Conservation (phyloP, 2,113 vertebrate genomes). For the Dipodomys spectabilis region DNA sequence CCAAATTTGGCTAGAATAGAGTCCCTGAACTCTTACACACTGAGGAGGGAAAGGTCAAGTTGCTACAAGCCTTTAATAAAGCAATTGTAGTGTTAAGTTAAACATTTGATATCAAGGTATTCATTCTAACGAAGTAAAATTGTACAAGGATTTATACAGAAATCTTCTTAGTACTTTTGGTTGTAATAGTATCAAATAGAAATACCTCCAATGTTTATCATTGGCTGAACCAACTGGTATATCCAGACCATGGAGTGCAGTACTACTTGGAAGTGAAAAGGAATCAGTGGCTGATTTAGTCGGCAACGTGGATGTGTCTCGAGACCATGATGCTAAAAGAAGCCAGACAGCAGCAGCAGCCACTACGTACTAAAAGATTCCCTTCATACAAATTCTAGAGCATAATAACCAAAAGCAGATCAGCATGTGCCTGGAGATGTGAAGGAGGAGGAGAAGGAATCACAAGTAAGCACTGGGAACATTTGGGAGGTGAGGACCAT, state of each 20-base stretch:
- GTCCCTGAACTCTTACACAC: not conserved
- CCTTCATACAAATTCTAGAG: not conserved
- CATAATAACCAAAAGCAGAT: not conserved
- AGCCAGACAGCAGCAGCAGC: not conserved
- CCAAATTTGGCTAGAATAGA: not conserved
- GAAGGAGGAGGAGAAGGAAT: not conserved
- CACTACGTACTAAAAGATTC: not conserved
- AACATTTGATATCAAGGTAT: not conserved
- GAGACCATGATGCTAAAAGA: not conserved
- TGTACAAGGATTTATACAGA: not conserved
- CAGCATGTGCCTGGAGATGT: not conserved
- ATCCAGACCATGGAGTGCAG: not conserved
- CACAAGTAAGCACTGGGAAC: not conserved
- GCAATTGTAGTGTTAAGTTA: not conserved
- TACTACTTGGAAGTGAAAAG: not conserved
- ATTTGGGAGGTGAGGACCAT: not conserved
- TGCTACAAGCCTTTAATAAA: not conserved
- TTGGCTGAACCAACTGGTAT: no score
- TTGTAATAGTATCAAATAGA: not conserved
- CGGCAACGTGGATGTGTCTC: not conserved
- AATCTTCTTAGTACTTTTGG: not conserved
- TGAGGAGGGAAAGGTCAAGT: not conserved
- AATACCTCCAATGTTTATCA: not conserved
- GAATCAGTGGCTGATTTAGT: not conserved
- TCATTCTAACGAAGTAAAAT: not conserved